Evolutionary conservation across 2,113 vertebrate species (phyloP), one percentile per base, ranked within the genome.

Genomic region (Osmerus eperlanus): DNA sequence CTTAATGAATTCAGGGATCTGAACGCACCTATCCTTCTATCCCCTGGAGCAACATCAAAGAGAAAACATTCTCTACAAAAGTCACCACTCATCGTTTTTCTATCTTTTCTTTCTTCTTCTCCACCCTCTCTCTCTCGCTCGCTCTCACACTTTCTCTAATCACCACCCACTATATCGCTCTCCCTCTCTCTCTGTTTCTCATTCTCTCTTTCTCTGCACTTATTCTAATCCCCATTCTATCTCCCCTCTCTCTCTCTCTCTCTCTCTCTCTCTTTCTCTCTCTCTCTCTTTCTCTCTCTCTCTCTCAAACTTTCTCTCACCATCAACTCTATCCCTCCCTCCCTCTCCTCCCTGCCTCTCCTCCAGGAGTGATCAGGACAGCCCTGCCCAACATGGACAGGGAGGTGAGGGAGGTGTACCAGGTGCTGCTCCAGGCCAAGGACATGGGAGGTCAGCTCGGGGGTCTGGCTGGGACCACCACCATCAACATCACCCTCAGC

Each of bases 341-440:
- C 56, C 7, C 56, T 8, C 56, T 18, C 56, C 8, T 59, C 23
- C 56, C 28, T 75, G 11, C 53, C 13, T 36, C 53, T 23, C 32
- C 15, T 28, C 21, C 21, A 98, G 96, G 96, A 83, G 88, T 98
- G 68, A 96, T 98, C 84, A 91, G 94, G 83, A 98, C 96, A 72
- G 96, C 96, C 65, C 89, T 98, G 83, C 93, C 96, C 82, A 97
- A 98, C 89, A 97, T 98, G 96, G 96, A 98, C 81, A 93, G 96
- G 47, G 96, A 98, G 88, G 93, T 95, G 36, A 96, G 95, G 81
- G 94, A 95, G 66, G 91, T 95, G 12, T 98, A 98, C 75, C 95
- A 97, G 87, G 95, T 98, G 14, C 87, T 97, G 81, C 94, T 98
- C 68, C 96, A 98, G 88, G 96, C 96, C 80, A 97, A 97, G 88